phyloP scores from a whole-genome alignment of 2,888 invertebrate species.

The Ennomos quercinarius region DNA sequence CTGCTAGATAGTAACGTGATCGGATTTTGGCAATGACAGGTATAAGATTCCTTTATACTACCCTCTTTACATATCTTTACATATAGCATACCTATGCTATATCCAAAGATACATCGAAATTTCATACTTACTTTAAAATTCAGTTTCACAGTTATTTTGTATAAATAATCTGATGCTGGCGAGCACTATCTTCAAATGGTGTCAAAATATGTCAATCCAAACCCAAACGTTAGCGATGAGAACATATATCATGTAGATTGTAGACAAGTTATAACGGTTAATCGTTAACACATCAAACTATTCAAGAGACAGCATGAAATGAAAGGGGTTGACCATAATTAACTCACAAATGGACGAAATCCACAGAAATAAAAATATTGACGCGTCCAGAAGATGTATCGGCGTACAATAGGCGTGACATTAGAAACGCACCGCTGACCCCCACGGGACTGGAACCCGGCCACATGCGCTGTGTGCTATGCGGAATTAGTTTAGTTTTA shows the following conservation, averaged over 20 bases:
- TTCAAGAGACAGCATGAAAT: conserved; percentile 13
- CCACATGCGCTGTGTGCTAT: conserved; percentile 69
- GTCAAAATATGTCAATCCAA: no score
- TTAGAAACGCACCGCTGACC: conserved; percentile 66
- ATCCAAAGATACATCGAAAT: no score
- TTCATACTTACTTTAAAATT: no score
- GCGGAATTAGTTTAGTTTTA: conserved; percentile 78
- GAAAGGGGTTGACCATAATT: conserved; percentile 48
- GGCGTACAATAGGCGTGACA: conserved; percentile 83
- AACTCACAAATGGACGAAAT: conserved; percentile 69
- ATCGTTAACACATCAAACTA: background rate
- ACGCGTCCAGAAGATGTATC: conserved; percentile 69
- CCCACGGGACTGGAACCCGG: conserved; percentile 77
- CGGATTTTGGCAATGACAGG: background rate
- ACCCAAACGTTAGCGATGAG: no score
- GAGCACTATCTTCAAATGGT: no score
- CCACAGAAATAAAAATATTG: conserved; percentile 77
- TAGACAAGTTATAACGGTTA: background rate
- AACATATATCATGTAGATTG: no score
- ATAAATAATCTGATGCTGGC: no score
- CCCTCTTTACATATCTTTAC: no score
- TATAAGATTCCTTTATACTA: no score
- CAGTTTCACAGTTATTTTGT: no score
- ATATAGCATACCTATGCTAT: no score
- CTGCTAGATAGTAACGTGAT: background rate